These are phyloP conservation scores for Drosophila austrosaltans DNA, from an alignment of 2,888 invertebrate genomes.

Conservation along the genomic window DNA sequence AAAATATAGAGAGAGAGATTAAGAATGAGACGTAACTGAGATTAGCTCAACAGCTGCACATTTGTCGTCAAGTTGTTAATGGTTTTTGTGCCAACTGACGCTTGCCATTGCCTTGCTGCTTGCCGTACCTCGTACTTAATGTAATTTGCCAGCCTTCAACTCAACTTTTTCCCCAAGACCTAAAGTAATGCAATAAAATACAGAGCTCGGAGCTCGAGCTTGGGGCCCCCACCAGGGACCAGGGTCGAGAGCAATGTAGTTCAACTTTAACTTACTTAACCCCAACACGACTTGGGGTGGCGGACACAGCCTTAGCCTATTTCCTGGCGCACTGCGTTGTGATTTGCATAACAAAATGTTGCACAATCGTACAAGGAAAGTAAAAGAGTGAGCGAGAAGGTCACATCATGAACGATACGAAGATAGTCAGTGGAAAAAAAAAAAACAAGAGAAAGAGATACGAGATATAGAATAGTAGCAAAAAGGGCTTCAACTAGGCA, in stretches of 20 bases:
- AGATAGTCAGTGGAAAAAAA: not conserved
- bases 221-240: conserved; percentile 19
- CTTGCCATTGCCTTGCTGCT: conserved; percentile 2
- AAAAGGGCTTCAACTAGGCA: conserved; percentile 45
- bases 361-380: conserved; percentile 43
- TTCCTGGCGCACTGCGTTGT: conserved; percentile 77
- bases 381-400: conserved; percentile 21
- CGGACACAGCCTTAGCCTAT: conserved; percentile 48
- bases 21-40: conserved; percentile 31
- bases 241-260: conserved; percentile 61
- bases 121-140: conserved; percentile 28
- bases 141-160: conserved; percentile 66
- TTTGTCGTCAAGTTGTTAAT: conserved; percentile 56
- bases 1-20: conserved; percentile 24
- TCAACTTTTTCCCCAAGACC: conserved; percentile 18
- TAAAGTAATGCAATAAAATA: conserved; percentile 70
- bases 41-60: conserved; percentile 63
- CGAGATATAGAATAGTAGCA: conserved; percentile 36
- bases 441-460: not conserved
- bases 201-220: conserved; percentile 46
- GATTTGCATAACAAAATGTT: conserved; percentile 78
- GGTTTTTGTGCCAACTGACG: conserved; percentile 42
- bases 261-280: conserved; percentile 73
- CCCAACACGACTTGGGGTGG: conserved; percentile 42
- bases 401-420: not conserved